phyloP scores from a whole-genome alignment of 2,888 invertebrate genomes.

The Eristalinus sepulchralis region DNA sequence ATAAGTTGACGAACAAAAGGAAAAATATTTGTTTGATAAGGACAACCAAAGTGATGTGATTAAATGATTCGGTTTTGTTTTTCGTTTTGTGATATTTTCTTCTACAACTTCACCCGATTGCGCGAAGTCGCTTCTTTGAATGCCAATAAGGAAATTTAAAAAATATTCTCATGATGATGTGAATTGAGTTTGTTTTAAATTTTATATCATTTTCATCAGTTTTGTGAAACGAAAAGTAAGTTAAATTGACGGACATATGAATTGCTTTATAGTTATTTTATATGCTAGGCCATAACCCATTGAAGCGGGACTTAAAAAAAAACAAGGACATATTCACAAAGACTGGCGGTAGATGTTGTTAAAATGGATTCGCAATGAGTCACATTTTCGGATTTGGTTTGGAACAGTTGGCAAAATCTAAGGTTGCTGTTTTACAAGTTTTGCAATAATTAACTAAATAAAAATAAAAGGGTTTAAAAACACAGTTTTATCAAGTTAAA shows the following conservation, averaged over 20 bases:
- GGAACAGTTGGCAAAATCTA: not conserved
- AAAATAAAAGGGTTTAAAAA: not conserved
- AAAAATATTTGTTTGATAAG: not conserved
- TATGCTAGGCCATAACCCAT: conserved; percentile 53
- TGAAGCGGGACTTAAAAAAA: conserved; percentile 18
- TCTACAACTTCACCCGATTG: conserved; percentile 14
- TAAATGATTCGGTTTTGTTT: conserved; percentile 32
- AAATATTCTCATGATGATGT: conserved; percentile 31
- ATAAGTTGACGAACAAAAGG: not conserved
- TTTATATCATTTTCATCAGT: conserved; percentile 22
- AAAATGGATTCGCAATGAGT: not conserved
- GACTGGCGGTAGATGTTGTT: conserved; percentile 28
- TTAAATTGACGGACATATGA: conserved; percentile 52
- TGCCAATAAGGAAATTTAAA: conserved; percentile 69
- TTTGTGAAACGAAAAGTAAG: conserved; percentile 1
- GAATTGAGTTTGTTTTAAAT: conserved; percentile 13
- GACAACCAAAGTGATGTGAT: conserved; percentile 54
- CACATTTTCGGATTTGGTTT: not conserved
- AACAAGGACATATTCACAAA: conserved; percentile 35
- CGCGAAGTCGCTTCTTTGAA: conserved; percentile 45
- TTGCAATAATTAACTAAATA: not conserved
- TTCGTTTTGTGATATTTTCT: conserved; percentile 27
- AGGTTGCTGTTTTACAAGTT: not conserved
- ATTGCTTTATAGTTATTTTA: conserved; percentile 14
- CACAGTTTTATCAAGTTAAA: not conserved